Evolutionary conservation across 37 sponge, comb jelly and placozoan genomes (phyloP).

Genomic region (Geodia barretti): DNA sequence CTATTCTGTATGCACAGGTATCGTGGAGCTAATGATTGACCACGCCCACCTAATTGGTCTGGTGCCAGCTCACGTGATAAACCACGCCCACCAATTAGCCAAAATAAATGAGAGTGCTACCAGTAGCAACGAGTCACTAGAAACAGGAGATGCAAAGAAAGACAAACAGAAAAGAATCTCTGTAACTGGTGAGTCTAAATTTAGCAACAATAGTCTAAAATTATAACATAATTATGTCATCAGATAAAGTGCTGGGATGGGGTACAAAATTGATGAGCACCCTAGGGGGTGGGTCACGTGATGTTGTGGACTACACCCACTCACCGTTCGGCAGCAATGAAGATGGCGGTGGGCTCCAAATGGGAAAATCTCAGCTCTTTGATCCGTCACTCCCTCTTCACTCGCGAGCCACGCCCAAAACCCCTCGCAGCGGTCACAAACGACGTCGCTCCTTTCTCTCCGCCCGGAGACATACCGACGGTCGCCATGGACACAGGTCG

Average conservation of each 20-base stretch:
- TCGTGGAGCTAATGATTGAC: slow-evolving; percentile 42
- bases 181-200: slow-evolving; percentile 23
- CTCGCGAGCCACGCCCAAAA: background rate
- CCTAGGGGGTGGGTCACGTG: slow-evolving; percentile 15
- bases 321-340: background rate
- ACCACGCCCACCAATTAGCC: background rate
- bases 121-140: background rate
- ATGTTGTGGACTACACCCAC: background rate
- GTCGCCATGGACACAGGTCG: background rate
- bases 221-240: background rate
- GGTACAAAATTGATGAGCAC: background rate
- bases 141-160: background rate
- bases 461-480: background rate
- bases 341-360: background rate
- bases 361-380: background rate
- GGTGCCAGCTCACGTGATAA: slow-evolving; percentile 28
- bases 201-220: background rate
- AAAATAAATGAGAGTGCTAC: background rate
- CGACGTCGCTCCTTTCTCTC: background rate
- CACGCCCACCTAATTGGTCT: slow-evolving; percentile 29
- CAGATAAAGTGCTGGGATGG: slow-evolving; percentile 10
- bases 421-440: background rate
- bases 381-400: background rate
- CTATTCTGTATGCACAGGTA: slow-evolving; percentile 3
- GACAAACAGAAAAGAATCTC: slow-evolving; percentile 23